Base-by-base conservation (phyloP, 2,113 vertebrate genomes). In the Xenotilapia flavipinnis region DNA sequence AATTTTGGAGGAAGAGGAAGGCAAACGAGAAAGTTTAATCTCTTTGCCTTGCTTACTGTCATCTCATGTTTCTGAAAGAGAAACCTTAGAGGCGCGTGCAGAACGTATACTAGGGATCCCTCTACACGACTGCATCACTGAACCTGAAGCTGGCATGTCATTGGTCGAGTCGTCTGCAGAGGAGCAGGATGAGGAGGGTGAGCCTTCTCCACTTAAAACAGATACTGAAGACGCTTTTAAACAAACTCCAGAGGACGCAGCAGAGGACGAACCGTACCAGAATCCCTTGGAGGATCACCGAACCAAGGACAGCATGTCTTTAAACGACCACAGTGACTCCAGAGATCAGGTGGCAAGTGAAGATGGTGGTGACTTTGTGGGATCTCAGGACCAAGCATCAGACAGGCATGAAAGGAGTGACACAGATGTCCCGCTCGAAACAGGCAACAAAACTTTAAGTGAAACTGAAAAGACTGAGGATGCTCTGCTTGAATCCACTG, bases 81-180 rank as follows among this genome's bases (percentile, higher is more conserved):
- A 95, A 90, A 81, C 91, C 0, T 38, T 95, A 87, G 90, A 95
- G 87, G 92, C 94, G 85, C 93, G 95, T 3, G 93, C 95, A 51
- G 90, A 95, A 45, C 92, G 95, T 19, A 95, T 96, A 68, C 58
- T 95, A 31, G 97, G 96, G 83, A 94, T 96, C 53, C 87, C 94
- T 12, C 68, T 91, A 3, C 81, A 80, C 2, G 82, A 90, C 33
- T 19, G 36, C 6, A 6, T 81, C 54, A 23, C 31, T 10, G 58
- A 87, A 68, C 53, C 47, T 19, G 21, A 89, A 53, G 80, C 87
- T 9, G 65, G 10, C 5, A n/a, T 3, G 7, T 17, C 83, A 90
- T 7, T 42, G 79, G 3, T 19, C 51, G 80, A 90, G 19, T 28
- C 3, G 0, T n/a, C 56, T 68, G 28, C 40, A n/a, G 62, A 92